These are phyloP conservation scores for Scaptomyza graminum DNA, from an alignment of 1,140 invertebrate species.

Conservation along the genomic window DNA sequence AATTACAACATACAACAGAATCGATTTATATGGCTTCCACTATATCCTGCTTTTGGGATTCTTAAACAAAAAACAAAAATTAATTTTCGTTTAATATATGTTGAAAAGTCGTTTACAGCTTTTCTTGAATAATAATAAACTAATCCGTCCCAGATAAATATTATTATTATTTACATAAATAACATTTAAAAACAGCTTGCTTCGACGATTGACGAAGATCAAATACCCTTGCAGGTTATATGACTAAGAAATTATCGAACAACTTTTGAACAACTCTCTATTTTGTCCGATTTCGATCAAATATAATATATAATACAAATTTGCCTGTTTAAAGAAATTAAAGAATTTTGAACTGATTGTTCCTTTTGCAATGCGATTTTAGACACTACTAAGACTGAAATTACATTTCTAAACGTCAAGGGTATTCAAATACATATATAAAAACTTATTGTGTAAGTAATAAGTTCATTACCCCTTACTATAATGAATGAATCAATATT, in stretches of 20 bases:
- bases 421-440: not conserved
- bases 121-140: conserved; percentile 48
- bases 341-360: no score
- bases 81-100: not conserved
- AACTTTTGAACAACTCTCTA: no score
- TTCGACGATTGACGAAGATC: conserved; percentile 9
- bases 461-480: not conserved
- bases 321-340: no score
- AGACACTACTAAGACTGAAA: no score
- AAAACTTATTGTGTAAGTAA: conserved; percentile 1
- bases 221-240: conserved; percentile 3
- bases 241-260: no score
- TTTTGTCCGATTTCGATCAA: not conserved
- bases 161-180: conserved; percentile 1
- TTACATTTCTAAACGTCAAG: no score
- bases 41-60: conserved; percentile 2
- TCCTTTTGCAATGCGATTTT: no score
- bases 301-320: no score
- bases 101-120: conserved; percentile 14
- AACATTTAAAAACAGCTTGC: not conserved
- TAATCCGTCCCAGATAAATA: conserved; percentile 54
- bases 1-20: not conserved
- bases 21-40: conserved; percentile 6
- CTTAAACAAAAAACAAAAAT: conserved; percentile 3
- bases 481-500: not conserved